Evolutionary conservation across 2,797 vertebrate genomes (phyloP).

Genomic region (Vespertilio murinus): DNA sequence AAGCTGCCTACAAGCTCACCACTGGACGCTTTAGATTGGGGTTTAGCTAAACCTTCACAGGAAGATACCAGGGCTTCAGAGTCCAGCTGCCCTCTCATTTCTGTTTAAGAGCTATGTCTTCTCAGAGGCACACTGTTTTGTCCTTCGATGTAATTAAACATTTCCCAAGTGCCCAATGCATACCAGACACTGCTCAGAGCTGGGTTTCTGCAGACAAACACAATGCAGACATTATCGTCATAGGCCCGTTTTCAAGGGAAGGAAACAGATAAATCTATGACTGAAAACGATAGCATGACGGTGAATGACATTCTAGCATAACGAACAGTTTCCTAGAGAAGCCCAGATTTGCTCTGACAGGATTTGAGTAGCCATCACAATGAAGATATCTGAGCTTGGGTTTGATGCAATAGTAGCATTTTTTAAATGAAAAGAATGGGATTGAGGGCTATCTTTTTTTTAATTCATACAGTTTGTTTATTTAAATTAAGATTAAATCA

Average conservation of each 20-base stretch:
- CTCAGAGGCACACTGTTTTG: neutral
- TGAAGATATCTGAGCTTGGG: neutral
- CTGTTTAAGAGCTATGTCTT: neutral
- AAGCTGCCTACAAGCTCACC: neutral
- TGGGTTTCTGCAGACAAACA: neutral
- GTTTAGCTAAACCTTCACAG: neutral
- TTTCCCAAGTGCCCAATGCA: neutral
- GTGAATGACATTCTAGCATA: neutral
- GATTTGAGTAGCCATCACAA: neutral
- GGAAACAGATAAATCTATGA: neutral
- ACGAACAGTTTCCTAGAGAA: neutral
- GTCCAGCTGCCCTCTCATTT: neutral
- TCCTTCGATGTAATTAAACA: neutral
- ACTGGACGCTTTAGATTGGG: neutral
- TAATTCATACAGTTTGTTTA: too few species aligned
- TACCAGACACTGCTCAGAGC: neutral
- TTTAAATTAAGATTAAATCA: too few species aligned
- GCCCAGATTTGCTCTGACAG: neutral
- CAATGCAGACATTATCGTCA: neutral
- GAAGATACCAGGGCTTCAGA: neutral
- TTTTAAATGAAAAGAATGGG: conserved; percentile 7
- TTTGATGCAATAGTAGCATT: neutral
- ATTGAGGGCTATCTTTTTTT: neutral
- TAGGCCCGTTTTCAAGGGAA: conserved; percentile 8
- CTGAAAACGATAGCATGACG: neutral